Conservation (phyloP, 2,888 invertebrate genomes). For the Diarsia brunnea region DNA sequence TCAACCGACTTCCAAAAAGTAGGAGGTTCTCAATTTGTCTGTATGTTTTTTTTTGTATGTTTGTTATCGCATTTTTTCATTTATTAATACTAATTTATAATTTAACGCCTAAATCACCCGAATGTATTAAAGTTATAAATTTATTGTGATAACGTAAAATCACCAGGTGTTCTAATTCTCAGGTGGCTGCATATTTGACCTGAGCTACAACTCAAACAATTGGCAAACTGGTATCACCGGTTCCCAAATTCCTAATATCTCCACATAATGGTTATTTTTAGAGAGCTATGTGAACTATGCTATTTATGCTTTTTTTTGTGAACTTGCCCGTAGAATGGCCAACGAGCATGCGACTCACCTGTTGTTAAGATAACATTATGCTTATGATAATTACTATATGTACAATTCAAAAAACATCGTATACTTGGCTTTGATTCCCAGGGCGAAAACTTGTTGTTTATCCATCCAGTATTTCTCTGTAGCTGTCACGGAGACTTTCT, state of each 20-base stretch:
- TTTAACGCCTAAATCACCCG: background rate
- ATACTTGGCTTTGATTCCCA: background rate
- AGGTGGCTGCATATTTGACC: constrained; percentile 2
- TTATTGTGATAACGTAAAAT: background rate
- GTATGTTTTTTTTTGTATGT: too few species aligned
- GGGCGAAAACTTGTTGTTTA: background rate
- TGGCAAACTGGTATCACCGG: constrained; percentile 3
- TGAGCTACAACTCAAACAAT: constrained; percentile 2
- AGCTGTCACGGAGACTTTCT: too few species aligned
- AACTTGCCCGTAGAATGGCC: background rate
- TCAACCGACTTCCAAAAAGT: too few species aligned
- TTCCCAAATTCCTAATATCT: constrained; percentile 17
- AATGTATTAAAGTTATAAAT: background rate
- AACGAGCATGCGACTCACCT: background rate
- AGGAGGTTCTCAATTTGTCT: too few species aligned
- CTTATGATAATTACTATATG: background rate
- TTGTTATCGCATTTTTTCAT: too few species aligned
- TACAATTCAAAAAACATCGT: background rate
- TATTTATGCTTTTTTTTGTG: background rate
- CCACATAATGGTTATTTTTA: background rate
- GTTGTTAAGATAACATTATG: background rate
- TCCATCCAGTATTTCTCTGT: background rate
- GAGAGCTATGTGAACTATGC: background rate
- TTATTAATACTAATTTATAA: background rate
- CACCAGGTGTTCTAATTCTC: too few species aligned